A percentile compares a stretch with the other conserved stretches of the same genome.
phyloP scores from a whole-genome alignment of 2,113 vertebrate genomes.

The Malurus cyaneus region DNA sequence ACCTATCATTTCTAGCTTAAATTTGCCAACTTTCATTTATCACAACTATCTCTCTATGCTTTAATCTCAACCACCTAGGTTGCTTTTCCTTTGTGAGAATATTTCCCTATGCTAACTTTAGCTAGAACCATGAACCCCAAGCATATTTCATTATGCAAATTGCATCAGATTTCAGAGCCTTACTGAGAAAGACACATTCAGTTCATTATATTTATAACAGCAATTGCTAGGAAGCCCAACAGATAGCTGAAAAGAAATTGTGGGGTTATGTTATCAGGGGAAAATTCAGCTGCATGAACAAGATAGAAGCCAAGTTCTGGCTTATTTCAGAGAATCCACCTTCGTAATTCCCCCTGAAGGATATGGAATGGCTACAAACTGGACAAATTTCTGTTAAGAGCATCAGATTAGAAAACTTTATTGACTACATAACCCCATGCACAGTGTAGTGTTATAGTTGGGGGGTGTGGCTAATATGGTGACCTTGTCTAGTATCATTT shows the following conservation, averaged over 20 bases:
- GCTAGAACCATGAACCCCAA: not conserved
- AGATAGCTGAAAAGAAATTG: not conserved
- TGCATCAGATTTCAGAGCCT: not conserved
- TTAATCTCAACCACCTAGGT: not conserved
- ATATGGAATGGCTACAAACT: not conserved
- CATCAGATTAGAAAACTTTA: not conserved
- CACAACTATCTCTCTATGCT: not conserved
- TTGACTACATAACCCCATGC: not conserved
- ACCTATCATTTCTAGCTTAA: not conserved
- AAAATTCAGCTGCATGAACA: not conserved
- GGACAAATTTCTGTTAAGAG: not conserved
- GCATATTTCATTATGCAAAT: not conserved
- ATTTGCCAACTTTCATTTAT: not conserved
- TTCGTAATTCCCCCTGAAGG: not conserved
- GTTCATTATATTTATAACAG: not conserved
- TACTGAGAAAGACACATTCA: not conserved
- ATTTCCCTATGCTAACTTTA: not conserved
- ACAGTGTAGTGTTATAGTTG: not conserved
- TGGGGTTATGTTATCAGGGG: not conserved
- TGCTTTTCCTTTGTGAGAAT: not conserved
- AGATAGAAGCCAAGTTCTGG: not conserved
- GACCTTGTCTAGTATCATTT: not conserved
- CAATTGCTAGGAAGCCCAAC: not conserved
- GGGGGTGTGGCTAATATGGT: not conserved
- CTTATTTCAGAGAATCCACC: not conserved